These are phyloP conservation scores for Phasianus colchicus DNA, from an alignment of 2,113 vertebrate genomes.

Conservation along the genomic window DNA sequence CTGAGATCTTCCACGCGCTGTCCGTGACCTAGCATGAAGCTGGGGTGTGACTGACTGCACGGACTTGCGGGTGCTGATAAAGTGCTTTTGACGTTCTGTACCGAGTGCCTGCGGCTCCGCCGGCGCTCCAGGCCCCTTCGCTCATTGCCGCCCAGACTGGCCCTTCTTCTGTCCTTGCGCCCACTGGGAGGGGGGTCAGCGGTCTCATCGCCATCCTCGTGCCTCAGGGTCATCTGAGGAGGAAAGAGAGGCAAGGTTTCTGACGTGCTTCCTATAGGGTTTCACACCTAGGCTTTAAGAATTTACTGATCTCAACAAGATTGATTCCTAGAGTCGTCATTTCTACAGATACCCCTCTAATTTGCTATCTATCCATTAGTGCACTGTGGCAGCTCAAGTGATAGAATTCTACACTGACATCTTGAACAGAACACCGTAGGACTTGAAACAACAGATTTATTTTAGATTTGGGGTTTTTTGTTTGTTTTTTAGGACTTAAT, in stretches of 20 bases:
- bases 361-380: not conserved
- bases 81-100: slow-evolving; percentile 84
- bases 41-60: slow-evolving; percentile 57
- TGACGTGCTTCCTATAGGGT: not conserved
- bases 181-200: slow-evolving; percentile 80
- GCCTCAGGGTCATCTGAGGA: slow-evolving; percentile 85
- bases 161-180: slow-evolving; percentile 87
- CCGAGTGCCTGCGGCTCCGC: slow-evolving; percentile 92
- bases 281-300: not conserved
- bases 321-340: not conserved
- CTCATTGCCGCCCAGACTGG: slow-evolving; percentile 82
- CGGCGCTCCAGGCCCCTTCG: slow-evolving; percentile 87
- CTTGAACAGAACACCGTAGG: not conserved
- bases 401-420: not conserved
- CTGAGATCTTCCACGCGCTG: slow-evolving; percentile 81
- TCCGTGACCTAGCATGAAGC: slow-evolving; percentile 77
- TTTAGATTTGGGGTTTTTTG: not conserved
- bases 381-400: not conserved
- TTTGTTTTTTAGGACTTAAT: not conserved
- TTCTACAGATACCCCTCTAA: not conserved
- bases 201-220: slow-evolving; percentile 90
- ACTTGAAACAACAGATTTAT: not conserved
- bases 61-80: slow-evolving; percentile 88
- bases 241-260: not conserved
- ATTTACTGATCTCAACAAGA: not conserved